Percentiles rank a stretch among this genome's conserved stretches.
Evolutionary conservation across 2,797 vertebrate genomes (phyloP).

Genomic region (Mormyrus proboscirostris): DNA sequence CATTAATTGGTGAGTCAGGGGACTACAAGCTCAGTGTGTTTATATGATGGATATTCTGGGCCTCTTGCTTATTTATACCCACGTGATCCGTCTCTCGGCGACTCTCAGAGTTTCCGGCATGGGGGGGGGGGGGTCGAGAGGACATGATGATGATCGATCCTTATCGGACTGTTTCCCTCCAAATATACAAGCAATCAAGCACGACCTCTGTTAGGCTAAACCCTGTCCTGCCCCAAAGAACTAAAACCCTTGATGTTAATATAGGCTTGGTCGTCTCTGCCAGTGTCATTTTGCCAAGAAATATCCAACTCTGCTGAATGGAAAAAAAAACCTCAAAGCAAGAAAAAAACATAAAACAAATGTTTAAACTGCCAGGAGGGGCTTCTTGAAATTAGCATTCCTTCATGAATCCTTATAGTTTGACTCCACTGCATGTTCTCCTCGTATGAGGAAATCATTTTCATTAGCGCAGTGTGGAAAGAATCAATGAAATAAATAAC

Average conservation of each 20-base stretch:
- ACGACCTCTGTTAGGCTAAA: too few relatives aligned
- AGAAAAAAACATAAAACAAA: slow-evolving; percentile 19
- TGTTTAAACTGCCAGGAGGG: slow-evolving; percentile 21
- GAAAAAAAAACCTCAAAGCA: slow-evolving; percentile 11
- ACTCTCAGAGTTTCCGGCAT: not conserved
- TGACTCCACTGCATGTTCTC: slow-evolving; percentile 1
- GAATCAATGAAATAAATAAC: slow-evolving; percentile 19
- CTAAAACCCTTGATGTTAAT: not conserved
- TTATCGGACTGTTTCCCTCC: not conserved
- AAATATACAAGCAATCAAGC: not conserved
- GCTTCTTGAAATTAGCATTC: slow-evolving; percentile 10
- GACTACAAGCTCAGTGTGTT: not conserved
- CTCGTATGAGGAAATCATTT: slow-evolving; percentile 16
- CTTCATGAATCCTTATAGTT: slow-evolving; percentile 18
- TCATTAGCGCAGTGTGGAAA: slow-evolving; percentile 19
- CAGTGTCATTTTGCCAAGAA: slow-evolving; percentile 10
- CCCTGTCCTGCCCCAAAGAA: not conserved
- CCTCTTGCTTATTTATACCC: not conserved
- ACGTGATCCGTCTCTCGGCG: not conserved
- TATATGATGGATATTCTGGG: not conserved
- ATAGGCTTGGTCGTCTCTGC: not conserved
- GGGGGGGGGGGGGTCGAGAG: not conserved
- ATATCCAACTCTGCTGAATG: not conserved
- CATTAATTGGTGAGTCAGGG: not conserved
- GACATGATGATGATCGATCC: not conserved